A percentile compares a stretch with the other conserved stretches of the same genome.
Conservation (phyloP, 1,140 invertebrate genomes). For the Drosophila tropicalis region DNA sequence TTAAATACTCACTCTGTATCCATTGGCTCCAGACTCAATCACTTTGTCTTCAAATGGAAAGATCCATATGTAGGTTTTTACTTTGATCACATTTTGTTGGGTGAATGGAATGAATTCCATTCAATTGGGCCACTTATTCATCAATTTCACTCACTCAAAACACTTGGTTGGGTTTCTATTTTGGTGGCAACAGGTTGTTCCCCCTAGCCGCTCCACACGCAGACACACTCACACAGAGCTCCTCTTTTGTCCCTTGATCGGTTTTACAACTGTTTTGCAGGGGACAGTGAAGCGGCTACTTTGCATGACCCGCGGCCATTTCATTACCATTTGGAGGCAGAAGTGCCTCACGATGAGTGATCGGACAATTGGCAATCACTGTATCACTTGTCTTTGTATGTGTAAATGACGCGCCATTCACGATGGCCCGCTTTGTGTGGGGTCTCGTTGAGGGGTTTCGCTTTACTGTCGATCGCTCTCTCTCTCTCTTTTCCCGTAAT, state of each 20-base stretch:
- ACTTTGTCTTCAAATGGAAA: too few species aligned
- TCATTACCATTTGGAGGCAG: slow-evolving; percentile 22
- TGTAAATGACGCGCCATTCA: background rate
- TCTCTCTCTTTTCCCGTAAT: background rate
- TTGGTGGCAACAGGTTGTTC: slow-evolving; percentile 14
- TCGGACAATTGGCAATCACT: slow-evolving; percentile 10
- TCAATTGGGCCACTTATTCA: slow-evolving; percentile 17
- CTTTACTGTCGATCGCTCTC: slow-evolving; percentile 15
- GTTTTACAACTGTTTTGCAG: slow-evolving; percentile 26
- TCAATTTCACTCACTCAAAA: slow-evolving; percentile 5
- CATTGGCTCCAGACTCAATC: too few species aligned
- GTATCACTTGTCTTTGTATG: background rate
- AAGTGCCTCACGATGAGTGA: slow-evolving; percentile 28
- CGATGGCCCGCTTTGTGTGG: slow-evolving; percentile 51
- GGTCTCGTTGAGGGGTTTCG: background rate
- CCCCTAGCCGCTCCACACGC: background rate
- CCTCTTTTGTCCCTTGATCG: background rate
- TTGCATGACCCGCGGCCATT: slow-evolving; percentile 54
- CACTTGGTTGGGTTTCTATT: slow-evolving; percentile 17
- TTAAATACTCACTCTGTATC: too few species aligned
- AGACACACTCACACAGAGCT: too few species aligned
- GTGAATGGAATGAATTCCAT: slow-evolving; percentile 34
- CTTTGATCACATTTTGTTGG: background rate
- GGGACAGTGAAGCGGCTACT: slow-evolving; percentile 59
- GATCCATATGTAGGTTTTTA: background rate